These are phyloP conservation scores for Acanthoscelides obtectus DNA, from an alignment of 2,888 invertebrate species.

Conservation along the genomic window DNA sequence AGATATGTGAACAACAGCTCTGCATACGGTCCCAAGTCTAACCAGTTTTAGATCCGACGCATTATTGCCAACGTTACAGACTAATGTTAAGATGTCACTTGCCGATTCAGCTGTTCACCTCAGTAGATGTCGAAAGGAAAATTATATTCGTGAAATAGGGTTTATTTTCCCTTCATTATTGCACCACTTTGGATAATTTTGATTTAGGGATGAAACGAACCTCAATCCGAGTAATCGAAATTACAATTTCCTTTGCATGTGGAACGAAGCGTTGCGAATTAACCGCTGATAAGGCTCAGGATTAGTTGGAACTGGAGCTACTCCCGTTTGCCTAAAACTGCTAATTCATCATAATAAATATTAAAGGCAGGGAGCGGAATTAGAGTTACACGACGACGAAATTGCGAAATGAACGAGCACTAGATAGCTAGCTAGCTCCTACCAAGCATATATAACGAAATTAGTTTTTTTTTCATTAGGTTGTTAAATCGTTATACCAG, in stretches of 20 bases:
- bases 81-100: too few species aligned
- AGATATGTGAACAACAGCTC: too few species aligned
- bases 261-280: neutral
- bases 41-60: too few species aligned
- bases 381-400: neutral
- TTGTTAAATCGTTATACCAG: too few species aligned
- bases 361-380: neutral
- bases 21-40: too few species aligned
- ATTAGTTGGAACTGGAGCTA: neutral
- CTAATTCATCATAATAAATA: neutral
- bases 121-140: too few species aligned
- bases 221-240: neutral
- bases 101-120: too few species aligned
- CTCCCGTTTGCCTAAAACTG: neutral
- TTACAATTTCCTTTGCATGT: neutral
- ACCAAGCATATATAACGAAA: too few species aligned
- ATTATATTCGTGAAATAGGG: too few species aligned
- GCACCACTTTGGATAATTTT: neutral
- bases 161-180: neutral
- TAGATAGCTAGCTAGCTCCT: too few species aligned
- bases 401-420: neutral
- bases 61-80: too few species aligned
- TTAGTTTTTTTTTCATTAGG: too few species aligned
- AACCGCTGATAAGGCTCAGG: neutral
- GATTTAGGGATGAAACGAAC: neutral